Percentiles rank a stretch among this genome's conserved stretches.
Conservation (phyloP, 2,888 invertebrate species). For the Macaria liturata region DNA sequence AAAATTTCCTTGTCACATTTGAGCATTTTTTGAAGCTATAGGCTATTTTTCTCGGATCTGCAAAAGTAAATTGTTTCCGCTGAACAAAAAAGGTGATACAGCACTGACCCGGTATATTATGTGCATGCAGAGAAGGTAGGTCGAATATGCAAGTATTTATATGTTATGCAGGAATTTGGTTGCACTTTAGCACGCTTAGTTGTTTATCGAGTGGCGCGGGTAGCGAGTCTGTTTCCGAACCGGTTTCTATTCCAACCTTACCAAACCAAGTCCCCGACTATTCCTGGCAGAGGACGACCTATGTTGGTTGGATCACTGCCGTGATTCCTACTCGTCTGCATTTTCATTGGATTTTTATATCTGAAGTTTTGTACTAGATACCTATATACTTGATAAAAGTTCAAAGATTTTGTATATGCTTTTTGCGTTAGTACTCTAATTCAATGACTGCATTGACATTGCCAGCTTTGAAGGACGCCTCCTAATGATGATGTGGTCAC, state of each 20-base stretch:
- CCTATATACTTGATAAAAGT: too few relatives aligned
- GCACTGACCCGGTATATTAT: neutral
- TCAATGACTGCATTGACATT: neutral
- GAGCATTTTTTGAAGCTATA: too few relatives aligned
- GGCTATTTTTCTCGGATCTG: too few relatives aligned
- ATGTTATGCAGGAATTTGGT: constrained; percentile 17
- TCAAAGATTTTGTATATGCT: too few relatives aligned
- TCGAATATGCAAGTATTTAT: neutral
- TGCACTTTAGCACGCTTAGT: constrained; percentile 19
- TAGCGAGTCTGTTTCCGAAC: constrained; percentile 18
- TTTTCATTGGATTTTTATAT: too few relatives aligned
- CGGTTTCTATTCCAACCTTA: constrained; percentile 21
- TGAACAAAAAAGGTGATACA: neutral
- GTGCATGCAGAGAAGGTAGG: constrained; percentile 3
- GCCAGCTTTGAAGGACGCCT: neutral
- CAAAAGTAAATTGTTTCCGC: too few relatives aligned
- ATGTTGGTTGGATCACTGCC: constrained; percentile 6
- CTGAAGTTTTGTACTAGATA: too few relatives aligned
- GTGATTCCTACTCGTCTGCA: constrained; percentile 4
- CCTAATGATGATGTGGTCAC: neutral
- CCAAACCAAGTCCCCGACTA: constrained; percentile 10
- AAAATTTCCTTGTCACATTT: too few relatives aligned
- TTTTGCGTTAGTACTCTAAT: neutral
- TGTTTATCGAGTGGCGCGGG: constrained; percentile 10
- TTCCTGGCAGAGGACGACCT: constrained; percentile 18